Evolutionary conservation across 2,888 invertebrate genomes (phyloP).

Genomic region (Parapristionchus giblindavisi): DNA sequence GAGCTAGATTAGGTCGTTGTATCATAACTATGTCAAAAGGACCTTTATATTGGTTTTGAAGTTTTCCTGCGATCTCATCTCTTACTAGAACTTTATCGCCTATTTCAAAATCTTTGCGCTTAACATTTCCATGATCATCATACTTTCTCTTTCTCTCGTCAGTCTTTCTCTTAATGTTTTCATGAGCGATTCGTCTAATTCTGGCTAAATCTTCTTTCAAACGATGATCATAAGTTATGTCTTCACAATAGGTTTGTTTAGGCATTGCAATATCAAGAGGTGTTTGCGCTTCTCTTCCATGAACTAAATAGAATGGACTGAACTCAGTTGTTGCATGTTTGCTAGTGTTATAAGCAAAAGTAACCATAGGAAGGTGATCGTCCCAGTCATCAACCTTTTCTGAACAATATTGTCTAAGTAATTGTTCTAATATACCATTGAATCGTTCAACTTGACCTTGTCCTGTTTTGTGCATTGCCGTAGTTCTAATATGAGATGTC

Average conservation of each 20-base stretch:
- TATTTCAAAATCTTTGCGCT: not conserved
- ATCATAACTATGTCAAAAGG: too few species aligned
- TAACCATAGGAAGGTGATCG: conserved; percentile 3
- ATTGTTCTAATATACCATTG: conserved; percentile 17
- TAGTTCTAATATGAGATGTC: not conserved
- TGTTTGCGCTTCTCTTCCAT: conserved; percentile 19
- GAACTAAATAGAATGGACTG: conserved; percentile 22
- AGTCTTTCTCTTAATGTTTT: not conserved
- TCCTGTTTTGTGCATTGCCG: conserved; percentile 8
- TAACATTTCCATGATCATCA: not conserved
- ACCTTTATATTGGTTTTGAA: too few species aligned
- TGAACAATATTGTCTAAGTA: conserved; percentile 15
- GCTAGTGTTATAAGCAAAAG: conserved; percentile 5
- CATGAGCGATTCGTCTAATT: not conserved
- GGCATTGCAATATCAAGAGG: not conserved
- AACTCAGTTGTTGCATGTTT: conserved; percentile 6
- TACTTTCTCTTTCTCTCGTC: conserved; percentile 26
- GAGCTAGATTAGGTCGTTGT: too few species aligned
- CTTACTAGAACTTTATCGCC: conserved; percentile 7
- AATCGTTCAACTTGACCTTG: conserved; percentile 35
- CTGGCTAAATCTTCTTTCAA: not conserved
- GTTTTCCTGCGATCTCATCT: conserved; percentile 22
- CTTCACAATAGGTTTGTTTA: not conserved
- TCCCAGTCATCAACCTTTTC: conserved; percentile 33
- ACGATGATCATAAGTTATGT: not conserved